Percentiles rank a stretch among this genome's conserved stretches.
Evolutionary conservation across 64 coral and sea anemone genomes (phyloP).

Genomic region (Dendronephthya gigantea): DNA sequence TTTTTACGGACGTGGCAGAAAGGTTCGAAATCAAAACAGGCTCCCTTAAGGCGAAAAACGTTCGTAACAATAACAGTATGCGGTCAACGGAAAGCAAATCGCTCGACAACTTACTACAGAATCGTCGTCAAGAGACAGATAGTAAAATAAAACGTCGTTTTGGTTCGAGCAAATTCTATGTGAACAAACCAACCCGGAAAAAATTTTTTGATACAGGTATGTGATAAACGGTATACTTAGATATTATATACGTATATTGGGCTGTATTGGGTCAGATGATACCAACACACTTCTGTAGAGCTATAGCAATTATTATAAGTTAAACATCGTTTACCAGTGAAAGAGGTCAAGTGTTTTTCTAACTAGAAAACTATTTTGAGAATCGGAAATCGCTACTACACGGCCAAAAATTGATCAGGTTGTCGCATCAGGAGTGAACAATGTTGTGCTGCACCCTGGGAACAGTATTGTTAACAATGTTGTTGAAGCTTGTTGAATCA

Average conservation of each 20-base stretch:
- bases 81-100: not conserved
- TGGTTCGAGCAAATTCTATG: conserved; percentile 3
- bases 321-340: no score
- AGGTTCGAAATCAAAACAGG: not conserved
- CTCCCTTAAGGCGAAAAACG: not conserved
- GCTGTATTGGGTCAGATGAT: no score
- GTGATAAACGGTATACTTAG: not conserved
- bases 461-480: no score
- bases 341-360: no score
- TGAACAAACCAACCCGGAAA: not conserved
- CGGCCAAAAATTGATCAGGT: no score
- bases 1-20: not conserved
- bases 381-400: no score
- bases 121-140: not conserved
- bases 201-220: not conserved
- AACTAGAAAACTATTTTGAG: no score
- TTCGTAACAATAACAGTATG: not conserved
- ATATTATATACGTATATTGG: not conserved
- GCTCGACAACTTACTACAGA: not conserved
- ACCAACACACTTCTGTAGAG: no score
- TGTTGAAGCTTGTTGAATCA: no score
- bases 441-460: no score
- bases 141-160: conserved; percentile 4
- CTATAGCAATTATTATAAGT: no score
- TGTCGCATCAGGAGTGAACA: no score